Evolutionary conservation across 2,888 invertebrate genomes (phyloP).

Genomic region (Eristalinus aeneus): DNA sequence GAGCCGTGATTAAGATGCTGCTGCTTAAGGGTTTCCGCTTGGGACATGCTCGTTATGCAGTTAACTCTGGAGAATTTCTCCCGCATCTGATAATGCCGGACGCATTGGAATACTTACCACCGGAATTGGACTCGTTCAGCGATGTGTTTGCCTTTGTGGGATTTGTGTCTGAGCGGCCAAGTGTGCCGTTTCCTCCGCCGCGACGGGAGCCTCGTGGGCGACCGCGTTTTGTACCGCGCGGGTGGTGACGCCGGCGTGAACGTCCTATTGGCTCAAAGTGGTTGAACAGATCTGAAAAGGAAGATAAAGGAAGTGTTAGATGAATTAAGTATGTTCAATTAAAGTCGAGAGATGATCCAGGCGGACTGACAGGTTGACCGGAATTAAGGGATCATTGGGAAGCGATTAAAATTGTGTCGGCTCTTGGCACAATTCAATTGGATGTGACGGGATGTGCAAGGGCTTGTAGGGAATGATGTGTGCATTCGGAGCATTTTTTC

Average conservation of each 20-base stretch:
- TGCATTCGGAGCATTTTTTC: too few species aligned
- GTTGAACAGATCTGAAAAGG: slow-evolving; percentile 76
- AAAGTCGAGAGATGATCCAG: neutral
- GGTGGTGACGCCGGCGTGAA: slow-evolving; percentile 79
- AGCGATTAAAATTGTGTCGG: neutral
- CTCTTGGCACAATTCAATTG: too few species aligned
- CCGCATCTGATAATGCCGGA: neutral
- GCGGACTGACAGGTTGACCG: neutral
- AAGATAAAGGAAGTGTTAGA: slow-evolving; percentile 3
- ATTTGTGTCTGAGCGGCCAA: slow-evolving; percentile 74
- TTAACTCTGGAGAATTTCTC: slow-evolving; percentile 32
- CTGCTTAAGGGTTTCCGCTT: slow-evolving; percentile 64
- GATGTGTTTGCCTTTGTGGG: slow-evolving; percentile 72
- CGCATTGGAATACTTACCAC: slow-evolving; percentile 67
- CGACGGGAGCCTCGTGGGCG: slow-evolving; percentile 88
- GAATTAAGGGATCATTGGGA: neutral
- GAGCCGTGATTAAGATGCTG: slow-evolving; percentile 68
- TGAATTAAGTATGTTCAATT: neutral
- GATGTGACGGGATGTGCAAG: too few species aligned
- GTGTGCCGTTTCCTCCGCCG: slow-evolving; percentile 81
- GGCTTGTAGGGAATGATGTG: too few species aligned
- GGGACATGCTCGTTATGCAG: slow-evolving; percentile 42
- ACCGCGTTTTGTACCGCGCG: slow-evolving; percentile 86
- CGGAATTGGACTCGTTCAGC: slow-evolving; percentile 62
- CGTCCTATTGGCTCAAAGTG: slow-evolving; percentile 77